A percentile compares a stretch with the other conserved stretches of the same genome.
Conservation (phyloP, 2,113 vertebrate genomes). For the Seriola rivoliana region DNA sequence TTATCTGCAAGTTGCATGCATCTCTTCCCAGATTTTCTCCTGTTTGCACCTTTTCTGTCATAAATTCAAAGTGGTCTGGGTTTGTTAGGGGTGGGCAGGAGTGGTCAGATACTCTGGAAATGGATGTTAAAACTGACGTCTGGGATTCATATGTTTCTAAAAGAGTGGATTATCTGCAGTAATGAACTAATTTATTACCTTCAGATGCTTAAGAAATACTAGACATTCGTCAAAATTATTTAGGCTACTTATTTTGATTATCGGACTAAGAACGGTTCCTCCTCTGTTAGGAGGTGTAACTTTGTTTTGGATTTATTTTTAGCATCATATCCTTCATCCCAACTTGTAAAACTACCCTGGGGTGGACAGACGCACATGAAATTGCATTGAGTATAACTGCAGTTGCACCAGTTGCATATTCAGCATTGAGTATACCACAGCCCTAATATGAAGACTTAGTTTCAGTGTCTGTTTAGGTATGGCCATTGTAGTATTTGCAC, state of each 20-base stretch:
- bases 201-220: neutral
- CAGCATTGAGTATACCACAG: neutral
- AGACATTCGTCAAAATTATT: neutral
- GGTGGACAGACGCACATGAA: conserved; percentile 1
- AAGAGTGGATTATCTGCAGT: neutral
- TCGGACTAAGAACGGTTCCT: neutral
- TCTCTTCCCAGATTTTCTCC: conserved; percentile 32
- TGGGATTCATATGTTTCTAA: neutral
- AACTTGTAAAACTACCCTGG: conserved; percentile 24
- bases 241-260: neutral
- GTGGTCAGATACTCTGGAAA: conserved; percentile 9
- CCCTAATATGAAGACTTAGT: neutral
- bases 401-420: conserved; percentile 9
- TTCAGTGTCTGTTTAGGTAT: neutral
- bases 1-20: conserved; percentile 55
- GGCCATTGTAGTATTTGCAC: neutral
- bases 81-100: conserved; percentile 44
- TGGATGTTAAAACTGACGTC: neutral
- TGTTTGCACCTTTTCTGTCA: conserved; percentile 34
- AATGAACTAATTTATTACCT: neutral
- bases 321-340: neutral
- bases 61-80: conserved; percentile 48
- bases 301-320: conserved; percentile 10
- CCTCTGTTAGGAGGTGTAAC: neutral
- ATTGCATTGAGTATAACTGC: neutral